Evolutionary conservation across 2,113 vertebrate species (phyloP), one percentile per base, ranked within the genome.

Genomic region (Haemorhous mexicanus): DNA sequence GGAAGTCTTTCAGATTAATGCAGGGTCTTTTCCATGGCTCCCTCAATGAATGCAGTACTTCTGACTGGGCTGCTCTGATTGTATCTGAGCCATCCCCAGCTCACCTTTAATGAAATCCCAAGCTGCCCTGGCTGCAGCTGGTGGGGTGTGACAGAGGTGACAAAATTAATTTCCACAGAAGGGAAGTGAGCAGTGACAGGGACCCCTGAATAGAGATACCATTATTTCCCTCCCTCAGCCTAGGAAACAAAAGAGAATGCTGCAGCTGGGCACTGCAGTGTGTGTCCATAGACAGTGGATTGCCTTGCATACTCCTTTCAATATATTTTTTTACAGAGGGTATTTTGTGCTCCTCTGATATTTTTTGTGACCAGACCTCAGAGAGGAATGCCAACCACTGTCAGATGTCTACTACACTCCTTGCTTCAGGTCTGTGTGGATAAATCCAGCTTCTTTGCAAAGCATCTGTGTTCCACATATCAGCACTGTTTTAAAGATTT

Each of bases 161-260:
- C 61, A 84, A 69, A 89, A 92, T 39, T 62, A 43, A 70, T 90
- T 84, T 90, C 55, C 35, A 59, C 26, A 35, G 76, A 86, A 44
- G 53, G 16, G 61, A 89, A 78, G 39, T 2, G 10, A 87, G 49
- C 43, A 44, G 39, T 72, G 89, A 35, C 37, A 81, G 66, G 52
- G 77, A 70, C 28, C 11, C 22, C n/a, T 78, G 61, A 73, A 41
- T 19, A 81, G 69, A 72, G 62, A 61, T 72, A 68, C 18, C 27
- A 49, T 95, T 91, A 63, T 89, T 94, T 87, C 53, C 35, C 23
- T 87, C 41, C 23, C 39, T 49, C 49, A 87, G 69, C 46, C 62
- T 52, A 53, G 82, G 78, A 84, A 87, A 87, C 41, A 72, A 91
- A 87, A 61, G 52, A 72, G 37, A 81, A 72, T 44, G n/a, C 56